Evolutionary conservation across 2,797 vertebrate species (phyloP).

Genomic region (Acipenser transmontanus): DNA sequence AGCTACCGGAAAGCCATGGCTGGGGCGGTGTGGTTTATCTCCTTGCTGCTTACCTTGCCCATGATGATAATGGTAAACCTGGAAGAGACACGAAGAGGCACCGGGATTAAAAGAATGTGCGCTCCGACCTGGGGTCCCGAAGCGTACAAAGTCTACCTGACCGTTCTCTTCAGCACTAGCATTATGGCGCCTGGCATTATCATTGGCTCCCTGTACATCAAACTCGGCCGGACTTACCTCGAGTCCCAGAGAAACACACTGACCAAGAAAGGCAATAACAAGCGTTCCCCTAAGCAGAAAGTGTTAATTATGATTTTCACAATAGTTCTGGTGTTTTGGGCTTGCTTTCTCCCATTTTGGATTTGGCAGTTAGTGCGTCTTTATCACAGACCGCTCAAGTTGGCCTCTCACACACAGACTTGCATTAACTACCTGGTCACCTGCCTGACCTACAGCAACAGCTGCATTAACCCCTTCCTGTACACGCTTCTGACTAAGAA

Average conservation of each 20-base stretch:
- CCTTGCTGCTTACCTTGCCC: constrained; percentile 72
- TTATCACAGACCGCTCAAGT: constrained; percentile 66
- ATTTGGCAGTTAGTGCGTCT: constrained; percentile 84
- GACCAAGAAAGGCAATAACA: constrained; percentile 51
- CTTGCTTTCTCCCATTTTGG: constrained; percentile 87
- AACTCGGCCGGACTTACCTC: constrained; percentile 74
- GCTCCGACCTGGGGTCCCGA: constrained; percentile 75
- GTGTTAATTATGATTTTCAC: constrained; percentile 84
- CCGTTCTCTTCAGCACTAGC: constrained; percentile 81
- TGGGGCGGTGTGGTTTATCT: constrained; percentile 74
- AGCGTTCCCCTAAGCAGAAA: constrained; percentile 75
- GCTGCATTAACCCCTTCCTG: constrained; percentile 76
- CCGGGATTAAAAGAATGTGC: constrained; percentile 74
- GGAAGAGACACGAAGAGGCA: constrained; percentile 57
- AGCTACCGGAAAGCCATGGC: constrained; percentile 71
- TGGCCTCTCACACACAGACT: constrained; percentile 74
- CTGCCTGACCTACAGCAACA: constrained; percentile 75
- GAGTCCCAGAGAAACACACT: constrained; percentile 70
- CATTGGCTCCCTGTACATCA: constrained; percentile 79
- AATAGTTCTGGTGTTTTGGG: constrained; percentile 86
- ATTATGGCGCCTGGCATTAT: constrained; percentile 83
- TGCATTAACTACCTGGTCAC: constrained; percentile 87
- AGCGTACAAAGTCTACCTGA: constrained; percentile 78
- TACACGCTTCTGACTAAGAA: constrained; percentile 77
- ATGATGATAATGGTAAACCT: constrained; percentile 81